phyloP scores from a whole-genome alignment of 2,113 vertebrate genomes.

The Spilogale gracilis region DNA sequence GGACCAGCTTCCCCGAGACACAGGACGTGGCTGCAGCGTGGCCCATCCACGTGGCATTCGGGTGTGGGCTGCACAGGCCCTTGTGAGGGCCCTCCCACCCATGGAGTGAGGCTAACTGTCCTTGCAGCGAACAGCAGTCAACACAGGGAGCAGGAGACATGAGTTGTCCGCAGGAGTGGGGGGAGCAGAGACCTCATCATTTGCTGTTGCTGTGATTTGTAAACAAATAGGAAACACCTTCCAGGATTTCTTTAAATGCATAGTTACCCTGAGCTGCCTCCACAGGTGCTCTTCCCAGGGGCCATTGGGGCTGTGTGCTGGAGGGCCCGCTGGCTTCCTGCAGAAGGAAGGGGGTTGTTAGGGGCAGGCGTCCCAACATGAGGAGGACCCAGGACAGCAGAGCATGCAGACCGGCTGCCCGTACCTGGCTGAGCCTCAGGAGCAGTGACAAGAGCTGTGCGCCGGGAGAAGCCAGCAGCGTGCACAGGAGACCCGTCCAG shows the following conservation, averaged over 20 bases:
- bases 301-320: not conserved
- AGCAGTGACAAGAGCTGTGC: constrained; percentile 87
- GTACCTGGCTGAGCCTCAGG: constrained; percentile 87
- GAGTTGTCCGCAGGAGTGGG: not conserved
- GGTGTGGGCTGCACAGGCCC: not conserved
- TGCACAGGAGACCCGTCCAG: constrained; percentile 82
- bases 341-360: not conserved
- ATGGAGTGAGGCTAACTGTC: not conserved
- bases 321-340: not conserved
- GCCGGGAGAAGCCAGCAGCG: constrained; percentile 83
- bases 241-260: rapidly evolving
- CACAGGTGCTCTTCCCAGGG: not conserved
- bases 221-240: not conserved
- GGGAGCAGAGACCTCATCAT: not conserved
- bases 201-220: not conserved
- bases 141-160: not conserved
- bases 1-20: not conserved
- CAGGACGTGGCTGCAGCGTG: not conserved
- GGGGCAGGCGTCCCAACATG: rapidly evolving
- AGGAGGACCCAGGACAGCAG: not conserved
- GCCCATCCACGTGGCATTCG: rapidly evolving
- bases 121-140: not conserved
- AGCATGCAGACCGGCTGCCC: rapidly evolving
- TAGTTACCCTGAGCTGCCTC: constrained; percentile 80
- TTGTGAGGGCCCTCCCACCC: rapidly evolving